phyloP scores from a whole-genome alignment of 2,888 invertebrate genomes.

The Synanthedon vespiformis region DNA sequence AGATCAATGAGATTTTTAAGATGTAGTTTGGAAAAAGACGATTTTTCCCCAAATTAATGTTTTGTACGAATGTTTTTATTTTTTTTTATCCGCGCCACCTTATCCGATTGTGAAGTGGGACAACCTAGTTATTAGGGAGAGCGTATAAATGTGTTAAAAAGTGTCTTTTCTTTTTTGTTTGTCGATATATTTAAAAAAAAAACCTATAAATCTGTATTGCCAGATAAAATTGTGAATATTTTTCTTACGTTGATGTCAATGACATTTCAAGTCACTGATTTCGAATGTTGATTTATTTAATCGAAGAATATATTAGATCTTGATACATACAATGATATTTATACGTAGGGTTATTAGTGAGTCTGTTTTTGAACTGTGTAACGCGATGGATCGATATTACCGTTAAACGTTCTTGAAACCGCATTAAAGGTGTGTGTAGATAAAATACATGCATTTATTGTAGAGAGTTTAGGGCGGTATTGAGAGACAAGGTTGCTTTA shows the following conservation, averaged over 20 bases:
- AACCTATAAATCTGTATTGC: constrained; percentile 69
- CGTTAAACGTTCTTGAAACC: constrained; percentile 44
- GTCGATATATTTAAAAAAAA: constrained; percentile 51
- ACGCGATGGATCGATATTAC: constrained; percentile 27
- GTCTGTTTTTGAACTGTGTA: constrained; percentile 37
- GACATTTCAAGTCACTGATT: constrained; percentile 66
- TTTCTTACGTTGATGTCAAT: constrained; percentile 66
- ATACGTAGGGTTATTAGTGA: constrained; percentile 54
- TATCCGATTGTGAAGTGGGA: constrained; percentile 60
- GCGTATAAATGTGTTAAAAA: constrained; percentile 41
- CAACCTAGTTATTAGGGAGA: constrained; percentile 60
- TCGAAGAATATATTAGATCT: constrained; percentile 55
- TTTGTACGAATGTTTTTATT: constrained; percentile 59
- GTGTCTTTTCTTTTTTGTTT: constrained; percentile 22
- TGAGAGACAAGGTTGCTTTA: constrained; percentile 47
- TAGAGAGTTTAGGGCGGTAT: constrained; percentile 48
- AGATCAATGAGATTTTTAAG: constrained; percentile 71
- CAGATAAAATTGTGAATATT: constrained; percentile 71
- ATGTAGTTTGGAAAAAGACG: constrained; percentile 38
- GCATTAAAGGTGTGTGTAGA: constrained; percentile 37
- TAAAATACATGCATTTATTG: constrained; percentile 62
- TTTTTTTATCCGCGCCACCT: constrained; percentile 37
- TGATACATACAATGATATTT: constrained; percentile 38
- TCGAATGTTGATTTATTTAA: constrained; percentile 56
- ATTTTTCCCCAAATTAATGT: constrained; percentile 43